A percentile compares a stretch with the other conserved stretches of the same genome.
phyloP scores from a whole-genome alignment of 2,888 invertebrate genomes.

The Orgyia antiqua region DNA sequence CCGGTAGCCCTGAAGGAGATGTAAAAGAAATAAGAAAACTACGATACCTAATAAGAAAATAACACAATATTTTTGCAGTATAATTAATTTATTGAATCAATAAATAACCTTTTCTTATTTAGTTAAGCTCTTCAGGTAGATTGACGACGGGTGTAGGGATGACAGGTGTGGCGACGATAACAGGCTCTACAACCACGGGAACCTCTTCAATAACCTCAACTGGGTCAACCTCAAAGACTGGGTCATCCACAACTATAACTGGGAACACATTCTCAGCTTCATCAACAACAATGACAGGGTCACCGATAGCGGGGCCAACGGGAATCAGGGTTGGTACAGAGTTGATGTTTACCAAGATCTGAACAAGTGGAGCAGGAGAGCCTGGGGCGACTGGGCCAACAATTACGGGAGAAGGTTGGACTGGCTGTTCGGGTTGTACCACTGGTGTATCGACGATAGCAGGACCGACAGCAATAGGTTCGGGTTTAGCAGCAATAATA shows the following conservation, averaged over 20 bases:
- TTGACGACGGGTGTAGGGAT: background rate
- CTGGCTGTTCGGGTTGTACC: background rate
- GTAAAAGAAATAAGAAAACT: too few species aligned
- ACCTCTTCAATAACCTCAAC: conserved; percentile 6
- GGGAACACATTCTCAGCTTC: conserved; percentile 30
- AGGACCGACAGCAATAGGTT: conserved; percentile 14
- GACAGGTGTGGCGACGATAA: background rate
- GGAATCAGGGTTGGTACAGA: conserved; percentile 10
- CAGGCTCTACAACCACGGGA: conserved; percentile 1
- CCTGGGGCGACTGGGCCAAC: conserved; percentile 7
- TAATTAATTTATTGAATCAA: too few species aligned
- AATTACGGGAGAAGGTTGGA: conserved; percentile 2
- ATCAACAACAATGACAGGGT: conserved; percentile 11
- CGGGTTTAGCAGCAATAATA: background rate
- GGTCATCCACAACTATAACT: conserved; percentile 15
- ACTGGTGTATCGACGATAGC: conserved; percentile 15
- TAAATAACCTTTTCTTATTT: too few species aligned
- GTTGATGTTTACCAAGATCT: conserved; percentile 29
- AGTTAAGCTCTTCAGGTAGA: background rate
- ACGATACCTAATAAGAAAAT: too few species aligned
- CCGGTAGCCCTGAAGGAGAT: too few species aligned
- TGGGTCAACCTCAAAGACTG: conserved; percentile 15
- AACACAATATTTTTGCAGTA: too few species aligned
- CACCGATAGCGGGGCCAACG: conserved; percentile 13
- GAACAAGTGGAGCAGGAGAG: conserved; percentile 20